Evolutionary conservation across 2,888 invertebrate genomes (phyloP).

Genomic region (Macaria notata): DNA sequence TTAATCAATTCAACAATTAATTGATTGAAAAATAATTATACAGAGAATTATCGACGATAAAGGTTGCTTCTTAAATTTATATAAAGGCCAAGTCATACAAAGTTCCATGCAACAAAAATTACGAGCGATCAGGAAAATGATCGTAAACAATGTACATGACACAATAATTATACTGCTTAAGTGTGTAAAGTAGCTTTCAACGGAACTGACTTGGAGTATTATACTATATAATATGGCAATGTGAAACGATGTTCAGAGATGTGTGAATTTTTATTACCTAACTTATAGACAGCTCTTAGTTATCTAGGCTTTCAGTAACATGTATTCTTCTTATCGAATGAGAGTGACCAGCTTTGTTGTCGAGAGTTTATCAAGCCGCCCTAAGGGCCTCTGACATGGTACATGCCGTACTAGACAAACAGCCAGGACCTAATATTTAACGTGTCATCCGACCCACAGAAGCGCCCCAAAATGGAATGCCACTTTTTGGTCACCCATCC

Average conservation of each 20-base stretch:
- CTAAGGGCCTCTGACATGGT: no score
- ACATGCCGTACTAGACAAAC: no score
- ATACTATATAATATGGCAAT: conserved; percentile 6
- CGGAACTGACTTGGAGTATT: conserved; percentile 27
- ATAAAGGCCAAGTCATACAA: conserved; percentile 15
- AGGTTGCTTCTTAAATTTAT: conserved; percentile 9
- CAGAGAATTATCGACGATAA: conserved; percentile 6
- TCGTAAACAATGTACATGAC: conserved; percentile 55
- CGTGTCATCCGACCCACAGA: no score
- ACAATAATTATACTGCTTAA: conserved; percentile 50
- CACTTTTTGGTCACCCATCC: no score
- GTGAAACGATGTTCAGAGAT: background rate
- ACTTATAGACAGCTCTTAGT: no score
- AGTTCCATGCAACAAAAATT: conserved; percentile 26
- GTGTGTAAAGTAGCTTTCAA: conserved; percentile 17
- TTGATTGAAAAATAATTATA: conserved; percentile 7
- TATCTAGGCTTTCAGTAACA: no score
- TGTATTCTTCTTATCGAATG: no score
- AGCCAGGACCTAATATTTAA: no score
- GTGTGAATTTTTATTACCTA: no score
- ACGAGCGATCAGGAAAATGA: conserved; percentile 15
- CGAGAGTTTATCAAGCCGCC: no score
- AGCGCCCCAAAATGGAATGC: no score
- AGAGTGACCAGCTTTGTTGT: no score
- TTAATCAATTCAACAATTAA: conserved; percentile 5